Conservation (phyloP, 2,113 vertebrate genomes). For the Columba livia region DNA sequence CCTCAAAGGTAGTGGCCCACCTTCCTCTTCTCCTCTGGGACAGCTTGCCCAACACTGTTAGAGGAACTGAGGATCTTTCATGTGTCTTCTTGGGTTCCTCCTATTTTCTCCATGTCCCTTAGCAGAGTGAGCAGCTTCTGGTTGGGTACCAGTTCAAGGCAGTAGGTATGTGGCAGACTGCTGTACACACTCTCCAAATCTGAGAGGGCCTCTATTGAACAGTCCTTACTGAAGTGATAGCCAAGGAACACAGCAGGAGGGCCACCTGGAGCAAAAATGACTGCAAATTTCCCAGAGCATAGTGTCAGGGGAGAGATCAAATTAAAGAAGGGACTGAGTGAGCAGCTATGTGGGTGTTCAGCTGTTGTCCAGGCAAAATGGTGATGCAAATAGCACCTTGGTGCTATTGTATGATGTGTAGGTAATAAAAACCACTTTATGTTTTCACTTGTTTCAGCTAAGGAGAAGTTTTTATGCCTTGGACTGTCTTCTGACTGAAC, state of each 20-base stretch:
- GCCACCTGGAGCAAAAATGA: not conserved
- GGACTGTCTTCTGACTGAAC: not conserved
- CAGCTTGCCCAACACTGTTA: not conserved
- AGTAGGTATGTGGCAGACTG: not conserved
- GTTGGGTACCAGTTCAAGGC: rapidly evolving
- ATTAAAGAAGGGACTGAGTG: rapidly evolving
- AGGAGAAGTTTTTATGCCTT: not conserved
- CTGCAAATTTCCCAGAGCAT: not conserved
- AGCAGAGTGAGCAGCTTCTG: not conserved
- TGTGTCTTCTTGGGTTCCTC: not conserved
- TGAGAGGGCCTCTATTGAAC: not conserved
- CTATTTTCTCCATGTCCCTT: not conserved
- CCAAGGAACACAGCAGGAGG: not conserved
- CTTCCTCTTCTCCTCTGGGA: not conserved
- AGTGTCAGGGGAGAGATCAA: not conserved
- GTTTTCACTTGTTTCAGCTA: not conserved
- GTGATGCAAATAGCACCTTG: not conserved
- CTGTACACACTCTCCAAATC: not conserved
- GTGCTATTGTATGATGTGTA: not conserved
- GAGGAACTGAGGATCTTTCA: not conserved
- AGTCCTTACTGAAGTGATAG: not conserved
- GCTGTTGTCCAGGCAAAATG: not conserved
- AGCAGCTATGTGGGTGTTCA: not conserved
- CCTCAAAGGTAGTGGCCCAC: not conserved
- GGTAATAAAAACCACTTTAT: not conserved